Evolutionary conservation across 1,140 invertebrate species (phyloP).

Genomic region (Camponotus pennsylvanicus): DNA sequence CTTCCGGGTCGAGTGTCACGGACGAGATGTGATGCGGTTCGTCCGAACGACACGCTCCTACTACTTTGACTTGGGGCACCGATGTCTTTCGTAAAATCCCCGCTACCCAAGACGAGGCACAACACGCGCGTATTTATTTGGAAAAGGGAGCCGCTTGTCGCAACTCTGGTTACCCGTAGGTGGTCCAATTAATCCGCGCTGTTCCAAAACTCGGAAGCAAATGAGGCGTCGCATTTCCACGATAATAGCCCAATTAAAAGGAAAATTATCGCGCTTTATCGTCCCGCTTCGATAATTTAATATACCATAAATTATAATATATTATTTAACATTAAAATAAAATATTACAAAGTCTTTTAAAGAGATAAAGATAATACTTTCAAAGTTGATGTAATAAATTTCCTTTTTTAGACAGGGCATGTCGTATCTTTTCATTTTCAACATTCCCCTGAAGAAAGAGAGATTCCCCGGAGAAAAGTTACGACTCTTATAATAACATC

Average conservation of each 20-base stretch:
- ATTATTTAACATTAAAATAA: neutral
- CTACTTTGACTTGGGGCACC: slow-evolving; percentile 24
- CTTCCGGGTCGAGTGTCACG: slow-evolving; percentile 60
- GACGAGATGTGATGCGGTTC: slow-evolving; percentile 48
- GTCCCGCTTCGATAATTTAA: neutral
- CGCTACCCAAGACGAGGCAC: slow-evolving; percentile 33
- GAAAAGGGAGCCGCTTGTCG: slow-evolving; percentile 63
- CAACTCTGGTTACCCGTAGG: slow-evolving; percentile 38
- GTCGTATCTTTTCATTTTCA: neutral
- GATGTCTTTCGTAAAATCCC: slow-evolving; percentile 17
- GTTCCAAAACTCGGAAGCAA: slow-evolving; percentile 32
- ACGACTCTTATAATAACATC: slow-evolving; percentile 14
- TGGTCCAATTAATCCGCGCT: slow-evolving; percentile 54
- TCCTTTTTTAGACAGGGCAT: neutral
- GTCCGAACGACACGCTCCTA: slow-evolving; percentile 42
- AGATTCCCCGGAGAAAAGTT: no score
- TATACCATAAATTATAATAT: neutral
- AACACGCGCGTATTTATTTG: slow-evolving; percentile 65
- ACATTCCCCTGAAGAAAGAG: neutral
- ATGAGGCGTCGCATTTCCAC: slow-evolving; percentile 8
- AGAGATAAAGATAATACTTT: neutral
- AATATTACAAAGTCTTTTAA: neutral
- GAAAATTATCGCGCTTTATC: neutral
- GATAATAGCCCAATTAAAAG: slow-evolving; percentile 18
- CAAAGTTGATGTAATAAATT: neutral